Percentiles rank a stretch among this genome's conserved stretches.
phyloP scores from a whole-genome alignment of 2,797 vertebrate species.

The Heterohyrax brucei region DNA sequence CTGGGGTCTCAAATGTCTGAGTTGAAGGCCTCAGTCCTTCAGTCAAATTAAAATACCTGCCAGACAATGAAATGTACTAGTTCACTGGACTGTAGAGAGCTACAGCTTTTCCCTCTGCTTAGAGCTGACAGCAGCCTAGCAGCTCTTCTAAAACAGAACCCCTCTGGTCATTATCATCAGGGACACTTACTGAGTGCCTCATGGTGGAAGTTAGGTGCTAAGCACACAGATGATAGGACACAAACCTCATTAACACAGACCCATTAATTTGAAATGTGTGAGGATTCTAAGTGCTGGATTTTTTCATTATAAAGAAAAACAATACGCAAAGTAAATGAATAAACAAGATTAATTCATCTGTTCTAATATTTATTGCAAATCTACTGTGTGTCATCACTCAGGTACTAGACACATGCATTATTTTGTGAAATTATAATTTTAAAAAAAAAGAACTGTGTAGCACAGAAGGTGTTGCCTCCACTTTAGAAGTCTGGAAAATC shows the following conservation, averaged over 20 bases:
- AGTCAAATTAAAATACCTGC: conserved; percentile 51
- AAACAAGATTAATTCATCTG: conserved; percentile 28
- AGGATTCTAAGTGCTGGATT: conserved; percentile 31
- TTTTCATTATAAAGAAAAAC: conserved; percentile 70
- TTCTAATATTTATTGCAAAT: conserved; percentile 47
- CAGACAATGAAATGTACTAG: background rate
- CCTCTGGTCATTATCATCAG: background rate
- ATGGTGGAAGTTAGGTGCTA: conserved; percentile 7
- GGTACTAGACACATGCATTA: background rate
- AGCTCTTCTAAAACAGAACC: background rate
- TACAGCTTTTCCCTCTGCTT: background rate
- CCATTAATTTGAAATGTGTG: conserved; percentile 42
- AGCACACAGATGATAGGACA: background rate
- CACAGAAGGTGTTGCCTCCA: conserved; percentile 31
- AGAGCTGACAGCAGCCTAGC: background rate
- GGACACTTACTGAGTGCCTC: background rate
- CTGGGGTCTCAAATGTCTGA: background rate
- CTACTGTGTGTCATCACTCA: background rate
- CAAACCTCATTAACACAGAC: conserved; percentile 47
- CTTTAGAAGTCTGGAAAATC: conserved; percentile 77
- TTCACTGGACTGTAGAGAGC: background rate
- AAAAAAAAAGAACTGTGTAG: background rate
- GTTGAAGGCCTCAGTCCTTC: background rate
- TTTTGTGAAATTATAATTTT: conserved; percentile 34
- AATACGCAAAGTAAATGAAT: conserved; percentile 48